Conservation (phyloP, 2,888 invertebrate genomes). For the Hofmannophila pseudospretella region DNA sequence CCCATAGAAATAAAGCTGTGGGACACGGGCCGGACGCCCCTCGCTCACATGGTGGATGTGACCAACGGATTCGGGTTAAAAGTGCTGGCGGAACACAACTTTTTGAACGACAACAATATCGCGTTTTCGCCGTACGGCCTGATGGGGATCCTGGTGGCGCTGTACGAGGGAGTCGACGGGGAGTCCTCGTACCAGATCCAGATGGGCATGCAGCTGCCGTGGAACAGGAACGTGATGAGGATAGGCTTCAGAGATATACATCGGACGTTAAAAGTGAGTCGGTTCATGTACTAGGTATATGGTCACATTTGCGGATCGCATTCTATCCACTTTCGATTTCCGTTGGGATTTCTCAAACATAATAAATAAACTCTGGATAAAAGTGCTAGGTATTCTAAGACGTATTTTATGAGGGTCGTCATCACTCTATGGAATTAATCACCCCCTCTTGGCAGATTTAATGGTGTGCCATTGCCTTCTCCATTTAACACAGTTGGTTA, state of each 20-base stretch:
- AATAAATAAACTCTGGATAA: too few relatives aligned
- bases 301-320: not conserved
- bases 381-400: too few relatives aligned
- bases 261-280: conserved; percentile 85
- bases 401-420: too few relatives aligned
- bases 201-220: conserved; percentile 83
- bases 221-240: conserved; percentile 84
- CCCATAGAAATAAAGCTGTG: conserved; percentile 68
- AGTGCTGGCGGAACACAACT: conserved; percentile 83
- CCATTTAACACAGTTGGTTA: too few relatives aligned
- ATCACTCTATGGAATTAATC: too few relatives aligned
- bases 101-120: conserved; percentile 86
- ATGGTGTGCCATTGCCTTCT: too few relatives aligned
- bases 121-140: conserved; percentile 91
- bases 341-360: too few relatives aligned
- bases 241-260: conserved; percentile 91
- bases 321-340: too few relatives aligned
- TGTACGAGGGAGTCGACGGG: conserved; percentile 88
- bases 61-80: conserved; percentile 85
- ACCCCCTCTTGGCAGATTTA: too few relatives aligned
- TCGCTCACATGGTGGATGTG: conserved; percentile 87
- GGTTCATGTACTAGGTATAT: too few relatives aligned
- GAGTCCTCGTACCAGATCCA: conserved; percentile 85
- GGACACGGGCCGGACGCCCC: conserved; percentile 74
- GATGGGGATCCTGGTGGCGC: conserved; percentile 86